Evolutionary conservation across 2,113 vertebrate species (phyloP), one percentile per base, ranked within the genome.

Genomic region (Atherinomorus stipes): DNA sequence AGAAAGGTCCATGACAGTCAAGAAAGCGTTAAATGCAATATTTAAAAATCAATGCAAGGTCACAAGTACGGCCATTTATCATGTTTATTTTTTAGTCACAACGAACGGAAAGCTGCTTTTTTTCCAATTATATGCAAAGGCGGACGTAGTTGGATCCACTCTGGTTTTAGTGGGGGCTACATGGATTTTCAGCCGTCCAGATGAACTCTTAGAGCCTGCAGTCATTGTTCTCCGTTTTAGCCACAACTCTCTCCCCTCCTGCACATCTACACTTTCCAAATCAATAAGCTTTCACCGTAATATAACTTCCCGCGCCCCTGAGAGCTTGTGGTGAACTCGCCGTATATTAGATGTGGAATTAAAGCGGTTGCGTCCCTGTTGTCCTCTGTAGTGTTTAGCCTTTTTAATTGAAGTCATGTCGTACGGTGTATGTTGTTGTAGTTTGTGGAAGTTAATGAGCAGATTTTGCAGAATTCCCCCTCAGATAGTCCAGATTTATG

Each of bases 251-350:
- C 52, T 49, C 63, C 51, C 66, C 79, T 64, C 53, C 61, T 88
- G 68, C 69, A 72, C 77, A 91, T 84, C 28, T 76, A 87, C 75
- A 76, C 78, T 83, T 85, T 66, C 61, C 59, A 50, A 88, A 93
- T 93, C 91, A 90, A 90, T 94, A 90, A 59, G 64, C 70, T 78
- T 78, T 85, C 81, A 80, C 71, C 76, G 38, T 87, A 79, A 89
- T 90, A 89, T 83, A 87, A 83, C 82, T 75, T 69, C 67, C 74
- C 71, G 59, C 12, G 73, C 73, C 75, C 75, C 61, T 61, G 70
- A 88, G 76, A 90, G 66, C 31, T 44, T 51, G 61, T 38, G 44
- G 73, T 86, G 72, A 71, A 84, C 77, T 75, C 54, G 56, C 47
- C 66, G 7, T 80, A 45, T 78, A 68, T 72, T 26, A 40, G 21